Base-by-base conservation (phyloP, 1,140 invertebrate genomes). In the Drosophila lacertosa region DNA sequence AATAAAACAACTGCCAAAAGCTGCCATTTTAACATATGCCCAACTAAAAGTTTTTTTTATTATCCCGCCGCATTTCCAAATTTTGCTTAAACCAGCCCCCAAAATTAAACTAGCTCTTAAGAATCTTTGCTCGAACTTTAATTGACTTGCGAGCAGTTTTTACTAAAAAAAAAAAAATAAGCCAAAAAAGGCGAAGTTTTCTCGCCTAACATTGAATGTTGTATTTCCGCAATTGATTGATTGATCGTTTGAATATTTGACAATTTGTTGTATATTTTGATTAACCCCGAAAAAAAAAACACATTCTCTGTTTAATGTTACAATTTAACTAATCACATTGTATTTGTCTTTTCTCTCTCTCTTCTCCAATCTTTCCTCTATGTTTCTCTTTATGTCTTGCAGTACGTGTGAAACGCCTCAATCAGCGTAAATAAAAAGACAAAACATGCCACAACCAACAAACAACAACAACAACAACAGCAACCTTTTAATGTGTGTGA, bases 371-470 rank as follows among this genome's bases (percentile, higher is more conserved):
- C 26, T 50, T 48, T 62, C 55, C 42, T 78, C 65, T 78, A 15
- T 73, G 45, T 74, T 24, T 81, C 20, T 79, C 57, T 75, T 48
- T 74, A 40, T 83, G 72, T 88, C 64, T 90, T 91, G 9, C 91
- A 91, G 91, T 91, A 91, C 91, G 91, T 78, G 89, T 90, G 73
- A 90, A 91, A 59, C 91, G 91, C 75, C 90, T 91, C 44, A 91
- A 88, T 75, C 90, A 91, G 83, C 90, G 91, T 90, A 91, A 91
- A 91, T 91, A 91, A 91, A 91, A 86, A 86, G 69, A 89, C 73
- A 62, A 64, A 70, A 58, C 58, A 74, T 32, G 45, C 54, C 42
- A 75, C 60, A 45, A 33, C 39, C 65, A 57, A 63, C 18, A 42
- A 75, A 22, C 74, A 78, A 42, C 60, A 76, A 58, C 54, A 62